Percentiles rank a stretch among this genome's conserved stretches.
phyloP scores from a whole-genome alignment of 2,797 vertebrate species.

The Lagorchestes hirsutus region DNA sequence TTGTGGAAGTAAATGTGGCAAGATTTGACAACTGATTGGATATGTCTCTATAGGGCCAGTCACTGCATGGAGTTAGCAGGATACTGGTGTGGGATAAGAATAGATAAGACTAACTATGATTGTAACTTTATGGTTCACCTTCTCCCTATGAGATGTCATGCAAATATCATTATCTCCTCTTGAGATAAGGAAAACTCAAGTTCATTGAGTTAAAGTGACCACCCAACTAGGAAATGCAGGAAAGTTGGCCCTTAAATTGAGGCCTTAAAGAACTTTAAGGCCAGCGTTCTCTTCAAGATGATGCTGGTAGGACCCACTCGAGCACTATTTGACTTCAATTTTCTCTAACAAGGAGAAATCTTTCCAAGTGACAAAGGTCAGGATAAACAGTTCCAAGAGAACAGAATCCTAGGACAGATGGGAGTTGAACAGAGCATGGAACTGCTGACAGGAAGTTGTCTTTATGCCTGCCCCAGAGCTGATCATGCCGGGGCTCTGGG shows the following conservation, averaged over 20 bases:
- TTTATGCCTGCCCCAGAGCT: not conserved
- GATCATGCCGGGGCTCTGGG: not conserved
- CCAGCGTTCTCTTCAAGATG: not conserved
- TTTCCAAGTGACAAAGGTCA: not conserved
- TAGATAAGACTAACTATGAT: not conserved
- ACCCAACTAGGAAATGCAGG: not conserved
- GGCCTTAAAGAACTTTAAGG: not conserved
- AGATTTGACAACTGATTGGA: not conserved
- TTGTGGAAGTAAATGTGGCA: not conserved
- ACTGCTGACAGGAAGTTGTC: not conserved
- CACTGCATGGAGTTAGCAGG: not conserved
- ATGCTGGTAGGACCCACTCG: not conserved
- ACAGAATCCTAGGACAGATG: not conserved
- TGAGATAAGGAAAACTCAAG: not conserved
- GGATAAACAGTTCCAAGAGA: not conserved
- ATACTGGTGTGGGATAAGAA: not conserved
- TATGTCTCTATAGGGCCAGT: not conserved
- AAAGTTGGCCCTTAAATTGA: not conserved
- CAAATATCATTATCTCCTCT: not conserved
- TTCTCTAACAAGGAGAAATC: not conserved
- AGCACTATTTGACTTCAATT: not conserved
- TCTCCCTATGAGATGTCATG: not conserved
- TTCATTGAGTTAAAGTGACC: not conserved
- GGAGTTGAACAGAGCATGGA: not conserved
- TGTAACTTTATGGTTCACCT: not conserved